Evolutionary conservation across 1,140 invertebrate species (phyloP).

Genomic region (Platyura marginata): DNA sequence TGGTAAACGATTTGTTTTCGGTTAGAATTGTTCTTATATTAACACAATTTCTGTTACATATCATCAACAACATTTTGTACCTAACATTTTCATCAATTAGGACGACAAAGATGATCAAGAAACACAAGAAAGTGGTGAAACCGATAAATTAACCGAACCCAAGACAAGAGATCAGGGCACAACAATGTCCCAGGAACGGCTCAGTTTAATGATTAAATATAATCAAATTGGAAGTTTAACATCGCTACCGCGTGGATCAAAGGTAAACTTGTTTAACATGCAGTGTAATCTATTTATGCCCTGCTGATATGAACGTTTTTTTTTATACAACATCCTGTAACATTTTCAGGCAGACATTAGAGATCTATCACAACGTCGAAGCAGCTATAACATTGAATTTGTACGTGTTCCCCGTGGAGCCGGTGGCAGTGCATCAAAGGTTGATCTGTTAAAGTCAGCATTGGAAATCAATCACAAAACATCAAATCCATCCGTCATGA

Average conservation of each 20-base stretch:
- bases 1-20: too few relatives aligned
- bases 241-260: slow-evolving; percentile 37
- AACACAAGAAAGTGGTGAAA: slow-evolving; percentile 31
- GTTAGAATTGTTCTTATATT: background rate
- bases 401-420: slow-evolving; percentile 11
- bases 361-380: slow-evolving; percentile 22
- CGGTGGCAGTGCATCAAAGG: slow-evolving; percentile 37
- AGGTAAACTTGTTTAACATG: slow-evolving; percentile 20
- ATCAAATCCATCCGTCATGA: slow-evolving; percentile 24
- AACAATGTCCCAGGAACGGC: slow-evolving; percentile 41
- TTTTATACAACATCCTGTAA: background rate
- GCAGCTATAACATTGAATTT: slow-evolving; percentile 24
- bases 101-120: slow-evolving; percentile 24
- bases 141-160: slow-evolving; percentile 37
- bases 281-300: background rate
- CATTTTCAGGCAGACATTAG: slow-evolving; percentile 18
- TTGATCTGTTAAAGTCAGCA: slow-evolving; percentile 40
- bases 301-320: background rate
- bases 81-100: too few relatives aligned
- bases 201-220: slow-evolving; percentile 50
- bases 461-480: slow-evolving; percentile 38
- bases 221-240: slow-evolving; percentile 51
- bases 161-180: slow-evolving; percentile 40
- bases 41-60: background rate
- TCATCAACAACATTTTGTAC: too few relatives aligned